These are phyloP conservation scores for Apocheima hispidaria DNA, from an alignment of 2,888 invertebrate species.

Conservation along the genomic window DNA sequence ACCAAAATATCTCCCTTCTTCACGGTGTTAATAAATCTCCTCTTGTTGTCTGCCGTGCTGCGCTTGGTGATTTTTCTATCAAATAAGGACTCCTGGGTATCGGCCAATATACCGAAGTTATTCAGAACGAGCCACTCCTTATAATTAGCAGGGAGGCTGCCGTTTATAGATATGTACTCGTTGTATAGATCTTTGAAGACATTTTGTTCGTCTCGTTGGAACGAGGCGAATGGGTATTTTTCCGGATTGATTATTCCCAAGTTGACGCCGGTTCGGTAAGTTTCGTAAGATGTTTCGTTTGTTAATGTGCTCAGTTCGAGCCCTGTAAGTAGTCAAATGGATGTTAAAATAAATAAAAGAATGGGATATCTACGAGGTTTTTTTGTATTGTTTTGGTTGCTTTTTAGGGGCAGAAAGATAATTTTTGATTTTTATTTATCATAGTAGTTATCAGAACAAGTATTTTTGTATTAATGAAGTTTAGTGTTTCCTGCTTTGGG, in stretches of 20 bases:
- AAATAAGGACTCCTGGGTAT: conserved; percentile 67
- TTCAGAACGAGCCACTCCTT: conserved; percentile 70
- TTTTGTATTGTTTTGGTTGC: too few relatives aligned
- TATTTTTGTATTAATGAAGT: too few relatives aligned
- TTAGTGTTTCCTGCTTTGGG: too few relatives aligned
- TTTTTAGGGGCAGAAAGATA: too few relatives aligned
- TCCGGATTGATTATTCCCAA: conserved; percentile 69
- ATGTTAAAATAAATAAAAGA: not conserved
- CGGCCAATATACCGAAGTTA: conserved; percentile 65
- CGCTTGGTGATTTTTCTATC: conserved; percentile 63
- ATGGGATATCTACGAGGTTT: not conserved
- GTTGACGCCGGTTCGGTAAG: conserved; percentile 60
- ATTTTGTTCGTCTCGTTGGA: conserved; percentile 62
- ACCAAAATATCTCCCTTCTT: conserved; percentile 65
- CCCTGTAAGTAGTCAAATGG: conserved; percentile 45
- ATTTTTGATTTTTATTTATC: too few relatives aligned
- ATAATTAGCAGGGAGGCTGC: conserved; percentile 60
- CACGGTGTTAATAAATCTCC: conserved; percentile 61
- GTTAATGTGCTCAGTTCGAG: conserved; percentile 41
- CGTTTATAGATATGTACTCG: conserved; percentile 57
- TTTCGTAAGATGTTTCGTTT: conserved; percentile 53
- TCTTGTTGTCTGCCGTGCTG: conserved; percentile 62
- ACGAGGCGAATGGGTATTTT: conserved; percentile 66
- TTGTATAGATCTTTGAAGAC: conserved; percentile 63
- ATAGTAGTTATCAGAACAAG: too few relatives aligned